Base-by-base conservation (phyloP, 64 coral and sea anemone species). In the Anthopleura sola region DNA sequence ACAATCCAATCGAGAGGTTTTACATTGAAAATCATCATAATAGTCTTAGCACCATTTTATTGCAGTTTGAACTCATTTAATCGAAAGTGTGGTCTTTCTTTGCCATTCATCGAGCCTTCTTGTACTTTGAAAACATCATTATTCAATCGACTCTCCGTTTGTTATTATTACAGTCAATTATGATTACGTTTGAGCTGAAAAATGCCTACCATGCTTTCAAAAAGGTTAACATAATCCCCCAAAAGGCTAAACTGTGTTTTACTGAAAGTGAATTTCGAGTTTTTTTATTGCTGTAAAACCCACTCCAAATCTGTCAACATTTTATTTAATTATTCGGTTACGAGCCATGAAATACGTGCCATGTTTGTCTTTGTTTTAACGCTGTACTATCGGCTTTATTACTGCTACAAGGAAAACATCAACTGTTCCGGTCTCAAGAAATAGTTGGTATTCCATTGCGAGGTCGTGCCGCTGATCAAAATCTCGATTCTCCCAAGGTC, bases 401-500 rank as follows among this genome's bases (percentile, higher is more conserved):
- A 79, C 76, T 47, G 37, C 38, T 2, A 48, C 20, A 32, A 71
- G 44, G 19, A 79, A 79, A 79, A 79, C 76, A 48, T 48, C 6
- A 44, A 79, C 76, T 79, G 76, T 79, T 79, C 76, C 76, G 76
- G 76, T 79, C 76, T 38, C 19, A 44, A 79, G 44, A 79, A 44
- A 79, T 79, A 79, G n/a, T 48, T 38, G 6, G 38, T 79, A 79
- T 79, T 79, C 76, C 76, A 79, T 79, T 47, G 44, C 21, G 44
- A 79, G 76, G 76, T 79, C 76, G 69, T 71, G 51, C 33, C 39
- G 39, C 79, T 92, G 94, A 96, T 96, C 87, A 86, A 87, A 66
- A 26, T 34, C 66, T 55, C 83, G 64, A 86, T 96, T 96, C 94
- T 96, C 94, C 94, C 26, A 80, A 97, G 68, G 21, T 82, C 31